phyloP scores from a whole-genome alignment of 2,797 vertebrate species.

The Clarias pachynema region DNA sequence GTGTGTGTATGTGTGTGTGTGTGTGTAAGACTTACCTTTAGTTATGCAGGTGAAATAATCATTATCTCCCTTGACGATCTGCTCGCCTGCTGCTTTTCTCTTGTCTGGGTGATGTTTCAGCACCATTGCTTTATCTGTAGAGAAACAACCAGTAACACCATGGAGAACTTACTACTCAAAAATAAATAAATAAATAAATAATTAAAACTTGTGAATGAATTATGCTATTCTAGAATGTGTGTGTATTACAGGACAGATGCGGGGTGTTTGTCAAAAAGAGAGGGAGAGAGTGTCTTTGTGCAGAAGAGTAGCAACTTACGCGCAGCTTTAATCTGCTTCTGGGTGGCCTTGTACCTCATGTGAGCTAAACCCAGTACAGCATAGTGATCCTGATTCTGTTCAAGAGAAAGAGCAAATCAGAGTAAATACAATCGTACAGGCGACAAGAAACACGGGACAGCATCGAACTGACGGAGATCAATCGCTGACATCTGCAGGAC shows the following conservation, averaged over 20 bases:
- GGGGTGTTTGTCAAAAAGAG: too few relatives aligned
- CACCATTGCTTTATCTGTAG: conserved; percentile 94
- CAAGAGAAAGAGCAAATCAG: conserved; percentile 1
- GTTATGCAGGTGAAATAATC: conserved; percentile 89
- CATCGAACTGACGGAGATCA: too few relatives aligned
- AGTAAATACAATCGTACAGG: neutral
- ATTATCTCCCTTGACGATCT: conserved; percentile 94
- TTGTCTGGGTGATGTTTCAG: conserved; percentile 99
- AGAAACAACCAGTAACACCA: neutral
- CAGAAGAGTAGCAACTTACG: conserved; percentile 80
- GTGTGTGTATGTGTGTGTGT: neutral
- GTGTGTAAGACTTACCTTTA: conserved; percentile 70
- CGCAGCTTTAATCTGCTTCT: conserved; percentile 98
- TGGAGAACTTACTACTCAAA: too few relatives aligned
- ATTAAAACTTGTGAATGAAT: too few relatives aligned
- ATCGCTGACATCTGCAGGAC: neutral
- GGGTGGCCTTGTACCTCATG: conserved; percentile 92
- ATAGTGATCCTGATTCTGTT: conserved; percentile 98
- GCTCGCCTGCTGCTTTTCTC: conserved; percentile 95
- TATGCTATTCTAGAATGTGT: neutral
- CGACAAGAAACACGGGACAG: neutral
- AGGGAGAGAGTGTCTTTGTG: neutral
- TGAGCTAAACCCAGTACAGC: conserved; percentile 89
- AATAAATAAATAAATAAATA: too few relatives aligned
- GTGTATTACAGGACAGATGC: neutral